phyloP scores from a whole-genome alignment of 2,113 vertebrate species.

The Aldabrachelys gigantea region DNA sequence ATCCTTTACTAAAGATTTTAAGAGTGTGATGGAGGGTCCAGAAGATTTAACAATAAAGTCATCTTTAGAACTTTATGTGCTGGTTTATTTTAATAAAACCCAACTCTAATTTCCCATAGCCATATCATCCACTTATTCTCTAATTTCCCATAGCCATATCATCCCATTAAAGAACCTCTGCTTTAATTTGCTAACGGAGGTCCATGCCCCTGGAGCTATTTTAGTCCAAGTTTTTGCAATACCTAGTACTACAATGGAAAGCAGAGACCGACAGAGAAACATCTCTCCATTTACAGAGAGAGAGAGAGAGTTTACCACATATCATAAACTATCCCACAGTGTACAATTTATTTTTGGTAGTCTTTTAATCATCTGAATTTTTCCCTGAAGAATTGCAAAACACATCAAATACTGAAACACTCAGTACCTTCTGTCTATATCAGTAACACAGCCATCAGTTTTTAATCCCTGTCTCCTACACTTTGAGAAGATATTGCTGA shows the following conservation, averaged over 20 bases:
- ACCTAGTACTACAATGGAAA: not conserved
- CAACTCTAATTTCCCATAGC: not conserved
- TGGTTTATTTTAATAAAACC: not conserved
- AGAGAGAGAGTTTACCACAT: not conserved
- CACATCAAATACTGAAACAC: not conserved
- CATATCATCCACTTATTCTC: not conserved
- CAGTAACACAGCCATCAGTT: conserved; percentile 25
- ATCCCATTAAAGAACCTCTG: not conserved
- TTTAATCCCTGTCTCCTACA: conserved; percentile 10
- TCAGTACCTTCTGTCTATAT: conserved; percentile 15
- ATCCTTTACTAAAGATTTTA: not conserved
- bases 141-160: not conserved
- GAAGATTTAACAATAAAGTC: not conserved
- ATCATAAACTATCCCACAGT: not conserved
- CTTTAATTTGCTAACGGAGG: conserved; percentile 1
- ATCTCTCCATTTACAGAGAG: not conserved
- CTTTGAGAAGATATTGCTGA: not conserved
- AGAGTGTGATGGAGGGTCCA: not conserved
- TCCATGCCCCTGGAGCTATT: not conserved
- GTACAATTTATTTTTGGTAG: not conserved
- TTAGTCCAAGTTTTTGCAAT: not conserved
- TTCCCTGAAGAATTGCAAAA: not conserved
- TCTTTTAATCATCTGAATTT: not conserved
- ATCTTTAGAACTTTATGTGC: not conserved
- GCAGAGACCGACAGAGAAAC: not conserved